phyloP scores from a whole-genome alignment of 2,888 invertebrate genomes.

The Sipha maydis region DNA sequence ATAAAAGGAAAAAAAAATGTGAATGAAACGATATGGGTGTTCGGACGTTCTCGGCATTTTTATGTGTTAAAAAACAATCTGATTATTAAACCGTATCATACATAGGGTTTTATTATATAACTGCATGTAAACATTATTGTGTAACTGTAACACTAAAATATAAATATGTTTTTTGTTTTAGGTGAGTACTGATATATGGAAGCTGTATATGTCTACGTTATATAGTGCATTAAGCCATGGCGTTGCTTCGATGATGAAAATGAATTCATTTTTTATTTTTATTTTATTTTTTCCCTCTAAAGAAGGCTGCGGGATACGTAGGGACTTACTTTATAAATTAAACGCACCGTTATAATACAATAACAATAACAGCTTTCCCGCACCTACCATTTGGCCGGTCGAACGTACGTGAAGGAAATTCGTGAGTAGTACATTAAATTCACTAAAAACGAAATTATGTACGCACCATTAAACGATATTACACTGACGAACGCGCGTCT shows the following conservation, averaged over 20 bases:
- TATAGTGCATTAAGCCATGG: background rate
- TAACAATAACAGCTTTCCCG: slow-evolving; percentile 42
- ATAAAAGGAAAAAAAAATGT: slow-evolving; percentile 6
- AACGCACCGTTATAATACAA: slow-evolving; percentile 35
- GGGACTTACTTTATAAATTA: background rate
- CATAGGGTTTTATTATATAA: background rate
- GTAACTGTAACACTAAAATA: background rate
- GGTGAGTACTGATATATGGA: slow-evolving; percentile 47
- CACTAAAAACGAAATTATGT: slow-evolving; percentile 46
- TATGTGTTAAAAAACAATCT: background rate
- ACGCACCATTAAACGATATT: slow-evolving; percentile 52
- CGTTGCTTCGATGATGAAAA: background rate
- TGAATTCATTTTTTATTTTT: background rate
- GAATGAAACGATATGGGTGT: slow-evolving; percentile 50
- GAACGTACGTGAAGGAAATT: slow-evolving; percentile 52
- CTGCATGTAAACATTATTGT: background rate
- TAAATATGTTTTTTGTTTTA: slow-evolving; percentile 40
- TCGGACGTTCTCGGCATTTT: slow-evolving; percentile 27
- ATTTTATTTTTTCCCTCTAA: no score
- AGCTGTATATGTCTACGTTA: background rate
- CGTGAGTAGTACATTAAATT: slow-evolving; percentile 31
- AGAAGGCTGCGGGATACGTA: background rate
- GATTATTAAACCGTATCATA: background rate
- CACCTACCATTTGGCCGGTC: background rate
- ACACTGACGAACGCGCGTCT: slow-evolving; percentile 3